Conservation (phyloP, 2,888 invertebrate species). For the Eurytoma californica region DNA sequence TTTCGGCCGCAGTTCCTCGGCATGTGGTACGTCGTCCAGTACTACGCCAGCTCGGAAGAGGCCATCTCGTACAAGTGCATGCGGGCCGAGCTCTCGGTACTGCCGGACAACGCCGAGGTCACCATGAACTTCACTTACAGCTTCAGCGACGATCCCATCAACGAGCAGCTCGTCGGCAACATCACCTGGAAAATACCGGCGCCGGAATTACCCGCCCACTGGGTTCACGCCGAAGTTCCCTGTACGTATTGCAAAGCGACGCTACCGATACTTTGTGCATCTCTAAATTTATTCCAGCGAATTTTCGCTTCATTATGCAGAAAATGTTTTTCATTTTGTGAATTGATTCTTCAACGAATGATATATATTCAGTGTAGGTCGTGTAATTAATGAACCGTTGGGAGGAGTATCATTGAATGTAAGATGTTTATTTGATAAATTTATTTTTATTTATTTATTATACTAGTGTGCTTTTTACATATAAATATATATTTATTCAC, state of each 20-base stretch:
- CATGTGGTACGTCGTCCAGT: conserved; percentile 90
- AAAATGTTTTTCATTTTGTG: no score
- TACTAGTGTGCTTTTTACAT: no score
- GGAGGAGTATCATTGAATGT: no score
- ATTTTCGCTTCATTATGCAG: background rate
- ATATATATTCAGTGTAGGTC: no score
- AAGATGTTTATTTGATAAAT: no score
- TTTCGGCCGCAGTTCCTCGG: conserved; percentile 82
- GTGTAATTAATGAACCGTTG: no score
- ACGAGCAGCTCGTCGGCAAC: conserved; percentile 87
- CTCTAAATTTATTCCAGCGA: background rate
- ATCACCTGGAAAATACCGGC: conserved; percentile 91
- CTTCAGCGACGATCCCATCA: conserved; percentile 88
- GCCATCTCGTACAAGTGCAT: conserved; percentile 90
- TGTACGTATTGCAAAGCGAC: conserved; percentile 77
- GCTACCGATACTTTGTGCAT: no score
- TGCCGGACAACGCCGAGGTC: conserved; percentile 78
- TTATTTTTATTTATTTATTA: no score
- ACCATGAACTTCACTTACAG: conserved; percentile 94
- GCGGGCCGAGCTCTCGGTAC: conserved; percentile 83
- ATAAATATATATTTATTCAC: no score
- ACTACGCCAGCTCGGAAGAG: conserved; percentile 93
- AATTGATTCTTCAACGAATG: no score
- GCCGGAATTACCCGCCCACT: conserved; percentile 85
- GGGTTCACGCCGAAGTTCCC: conserved; percentile 90